Conservation (phyloP, 2,797 vertebrate genomes). For the Naso thynnoides region DNA sequence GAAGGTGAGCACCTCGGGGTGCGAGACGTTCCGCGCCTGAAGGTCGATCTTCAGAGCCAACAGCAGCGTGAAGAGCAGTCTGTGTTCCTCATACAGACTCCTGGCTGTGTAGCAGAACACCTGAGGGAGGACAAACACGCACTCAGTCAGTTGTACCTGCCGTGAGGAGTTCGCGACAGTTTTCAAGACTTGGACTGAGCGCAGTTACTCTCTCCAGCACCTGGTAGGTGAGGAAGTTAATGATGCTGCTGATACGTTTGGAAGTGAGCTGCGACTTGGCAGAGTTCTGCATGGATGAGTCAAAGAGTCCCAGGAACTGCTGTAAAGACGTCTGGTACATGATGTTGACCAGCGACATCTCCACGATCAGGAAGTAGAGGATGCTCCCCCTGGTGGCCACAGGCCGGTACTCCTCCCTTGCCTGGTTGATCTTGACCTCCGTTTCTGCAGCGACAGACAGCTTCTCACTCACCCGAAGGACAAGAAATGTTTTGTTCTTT, state of each 20-base stretch:
- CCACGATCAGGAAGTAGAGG: conserved; percentile 91
- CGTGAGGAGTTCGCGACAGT: neutral
- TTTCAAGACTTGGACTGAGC: too few species aligned
- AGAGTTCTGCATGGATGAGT: conserved; percentile 85
- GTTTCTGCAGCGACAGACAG: conserved; percentile 71
- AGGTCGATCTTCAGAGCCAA: conserved; percentile 89
- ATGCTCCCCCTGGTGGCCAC: conserved; percentile 89
- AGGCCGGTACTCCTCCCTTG: conserved; percentile 89
- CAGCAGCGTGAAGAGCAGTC: conserved; percentile 89
- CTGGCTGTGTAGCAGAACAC: conserved; percentile 86
- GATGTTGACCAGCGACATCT: conserved; percentile 90
- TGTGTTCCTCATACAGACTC: conserved; percentile 88
- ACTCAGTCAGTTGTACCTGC: neutral
- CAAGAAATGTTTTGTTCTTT: neutral
- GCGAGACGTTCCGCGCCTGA: conserved; percentile 86
- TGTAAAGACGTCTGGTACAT: conserved; percentile 91
- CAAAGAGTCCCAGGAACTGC: conserved; percentile 89
- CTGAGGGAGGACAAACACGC: conserved; percentile 48
- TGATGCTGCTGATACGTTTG: conserved; percentile 86
- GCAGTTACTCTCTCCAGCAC: conserved; percentile 52
- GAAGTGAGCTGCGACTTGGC: conserved; percentile 85
- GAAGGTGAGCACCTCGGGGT: conserved; percentile 86
- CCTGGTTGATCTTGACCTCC: conserved; percentile 86
- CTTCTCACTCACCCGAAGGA: conserved; percentile 81
- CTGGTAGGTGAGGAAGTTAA: conserved; percentile 86